These are phyloP conservation scores for Meteorus cinctellus DNA, from an alignment of 2,888 invertebrate genomes.

Conservation along the genomic window DNA sequence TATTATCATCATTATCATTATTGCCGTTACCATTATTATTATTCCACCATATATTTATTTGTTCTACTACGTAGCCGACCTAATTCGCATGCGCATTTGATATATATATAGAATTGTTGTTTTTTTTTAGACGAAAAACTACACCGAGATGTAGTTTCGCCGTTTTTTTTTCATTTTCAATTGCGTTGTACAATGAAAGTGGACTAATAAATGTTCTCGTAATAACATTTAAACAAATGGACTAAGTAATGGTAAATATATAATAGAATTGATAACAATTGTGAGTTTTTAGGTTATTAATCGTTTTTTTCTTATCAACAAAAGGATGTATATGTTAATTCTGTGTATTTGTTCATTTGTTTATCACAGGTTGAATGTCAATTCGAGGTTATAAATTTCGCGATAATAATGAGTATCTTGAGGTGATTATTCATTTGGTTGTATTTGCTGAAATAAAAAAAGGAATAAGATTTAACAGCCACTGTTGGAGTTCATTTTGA, in stretches of 20 bases:
- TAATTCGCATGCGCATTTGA: no score
- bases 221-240: background rate
- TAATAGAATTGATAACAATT: background rate
- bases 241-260: background rate
- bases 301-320: background rate
- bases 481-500: no score
- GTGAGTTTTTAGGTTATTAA: background rate
- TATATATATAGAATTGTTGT: background rate
- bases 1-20: no score
- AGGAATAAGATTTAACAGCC: background rate
- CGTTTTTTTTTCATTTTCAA: no score
- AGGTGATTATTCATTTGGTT: background rate
- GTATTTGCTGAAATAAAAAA: background rate
- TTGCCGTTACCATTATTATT: no score
- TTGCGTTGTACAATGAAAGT: background rate
- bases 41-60: no score
- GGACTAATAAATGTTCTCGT: background rate
- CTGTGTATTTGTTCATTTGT: background rate
- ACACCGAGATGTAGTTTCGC: background rate
- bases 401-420: background rate
- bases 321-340: background rate
- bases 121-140: background rate
- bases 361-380: background rate
- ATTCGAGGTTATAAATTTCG: background rate
- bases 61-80: no score